These are phyloP conservation scores for Rachycentron canadum DNA, from an alignment of 2,797 vertebrate genomes.

Conservation along the genomic window DNA sequence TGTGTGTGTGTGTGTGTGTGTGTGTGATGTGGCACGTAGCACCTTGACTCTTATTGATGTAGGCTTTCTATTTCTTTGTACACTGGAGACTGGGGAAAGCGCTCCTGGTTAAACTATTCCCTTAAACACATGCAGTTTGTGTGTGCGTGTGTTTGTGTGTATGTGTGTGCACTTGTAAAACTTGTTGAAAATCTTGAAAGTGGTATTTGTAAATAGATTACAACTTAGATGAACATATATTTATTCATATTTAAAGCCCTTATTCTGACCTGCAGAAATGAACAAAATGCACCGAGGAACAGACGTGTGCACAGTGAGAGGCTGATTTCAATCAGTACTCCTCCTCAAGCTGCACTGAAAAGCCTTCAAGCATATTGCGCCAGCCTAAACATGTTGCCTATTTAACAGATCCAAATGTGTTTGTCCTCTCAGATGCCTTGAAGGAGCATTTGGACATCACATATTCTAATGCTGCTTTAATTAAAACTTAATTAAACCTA, in stretches of 20 bases:
- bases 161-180: conserved; percentile 9
- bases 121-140: neutral
- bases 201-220: neutral
- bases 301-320: neutral
- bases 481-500: conserved; percentile 5
- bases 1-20: conserved; percentile 19
- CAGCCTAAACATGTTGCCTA: neutral
- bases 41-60: conserved; percentile 52
- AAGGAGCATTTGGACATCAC: neutral
- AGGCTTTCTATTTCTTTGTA: conserved; percentile 39
- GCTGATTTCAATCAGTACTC: neutral
- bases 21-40: conserved; percentile 46
- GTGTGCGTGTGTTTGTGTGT: neutral
- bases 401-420: neutral
- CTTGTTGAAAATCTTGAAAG: neutral
- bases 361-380: neutral
- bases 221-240: neutral
- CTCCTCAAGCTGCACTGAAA: neutral
- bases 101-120: conserved; percentile 40
- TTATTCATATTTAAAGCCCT: neutral
- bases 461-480: neutral
- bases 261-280: neutral
- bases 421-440: neutral
- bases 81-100: conserved; percentile 31
- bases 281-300: neutral